Conservation (phyloP, 2,888 invertebrate genomes). For the Andrena haemorrhoa region DNA sequence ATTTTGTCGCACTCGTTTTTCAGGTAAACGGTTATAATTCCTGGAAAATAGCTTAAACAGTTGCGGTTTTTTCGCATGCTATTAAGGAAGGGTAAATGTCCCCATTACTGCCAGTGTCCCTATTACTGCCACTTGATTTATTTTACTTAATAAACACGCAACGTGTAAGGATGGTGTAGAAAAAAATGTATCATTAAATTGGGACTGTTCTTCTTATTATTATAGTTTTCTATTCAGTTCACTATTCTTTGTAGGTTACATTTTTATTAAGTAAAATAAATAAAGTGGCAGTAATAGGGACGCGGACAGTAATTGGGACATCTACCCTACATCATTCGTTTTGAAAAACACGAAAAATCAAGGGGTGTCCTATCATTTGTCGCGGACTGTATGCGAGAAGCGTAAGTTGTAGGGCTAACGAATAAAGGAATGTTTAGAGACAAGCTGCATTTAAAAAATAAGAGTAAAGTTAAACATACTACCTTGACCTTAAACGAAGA, state of each 20-base stretch:
- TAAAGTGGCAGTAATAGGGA: too few species aligned
- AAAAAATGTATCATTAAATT: too few species aligned
- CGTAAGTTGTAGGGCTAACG: neutral
- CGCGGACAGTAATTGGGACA: too few species aligned
- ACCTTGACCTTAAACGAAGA: neutral
- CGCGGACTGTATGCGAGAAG: neutral
- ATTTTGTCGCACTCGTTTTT: constrained; percentile 19
- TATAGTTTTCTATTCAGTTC: too few species aligned
- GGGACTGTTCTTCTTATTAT: too few species aligned
- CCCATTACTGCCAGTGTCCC: too few species aligned
- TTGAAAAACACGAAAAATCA: neutral
- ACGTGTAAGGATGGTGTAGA: too few species aligned
- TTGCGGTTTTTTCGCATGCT: neutral
- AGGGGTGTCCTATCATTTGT: neutral
- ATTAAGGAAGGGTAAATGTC: neutral
- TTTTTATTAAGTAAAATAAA: too few species aligned
- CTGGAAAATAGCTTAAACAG: neutral
- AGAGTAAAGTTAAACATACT: neutral
- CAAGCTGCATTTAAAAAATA: neutral
- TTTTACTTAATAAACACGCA: too few species aligned
- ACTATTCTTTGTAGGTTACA: too few species aligned
- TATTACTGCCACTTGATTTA: too few species aligned
- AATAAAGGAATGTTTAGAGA: neutral
- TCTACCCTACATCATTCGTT: neutral
- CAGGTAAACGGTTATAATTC: neutral